phyloP scores from a whole-genome alignment of 2,888 invertebrate genomes.

The Drosophila colorata region DNA sequence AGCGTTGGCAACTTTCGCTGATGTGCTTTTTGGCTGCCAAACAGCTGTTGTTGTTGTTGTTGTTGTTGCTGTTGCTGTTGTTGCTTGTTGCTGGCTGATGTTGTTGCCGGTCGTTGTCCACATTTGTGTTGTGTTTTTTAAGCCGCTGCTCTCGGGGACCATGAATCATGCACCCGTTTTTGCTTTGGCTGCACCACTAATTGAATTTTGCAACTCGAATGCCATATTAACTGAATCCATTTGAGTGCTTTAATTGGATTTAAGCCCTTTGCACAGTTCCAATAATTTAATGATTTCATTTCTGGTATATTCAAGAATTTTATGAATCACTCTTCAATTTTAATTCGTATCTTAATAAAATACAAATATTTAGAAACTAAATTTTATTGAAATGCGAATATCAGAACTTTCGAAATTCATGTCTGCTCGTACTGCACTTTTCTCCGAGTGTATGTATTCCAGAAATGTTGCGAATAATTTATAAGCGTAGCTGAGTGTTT shows the following conservation, averaged over 20 bases:
- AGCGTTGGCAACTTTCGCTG: constrained; percentile 22
- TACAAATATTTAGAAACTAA: no score
- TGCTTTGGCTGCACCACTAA: not conserved
- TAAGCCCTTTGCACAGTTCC: not conserved
- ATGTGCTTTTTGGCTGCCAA: constrained; percentile 30
- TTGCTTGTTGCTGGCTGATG: not conserved
- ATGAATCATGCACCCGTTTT: constrained; percentile 9
- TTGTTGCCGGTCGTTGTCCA: not conserved
- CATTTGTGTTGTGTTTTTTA: constrained; percentile 33
- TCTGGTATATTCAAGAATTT: no score
- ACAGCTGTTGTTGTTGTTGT: not conserved
- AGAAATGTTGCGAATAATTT: no score
- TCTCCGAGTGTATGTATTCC: no score
- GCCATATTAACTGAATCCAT: constrained; percentile 2
- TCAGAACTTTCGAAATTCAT: no score
- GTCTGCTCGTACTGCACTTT: no score
- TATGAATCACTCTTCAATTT: no score
- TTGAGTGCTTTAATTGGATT: not conserved
- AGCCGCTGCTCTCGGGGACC: constrained; percentile 4
- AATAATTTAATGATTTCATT: not conserved
- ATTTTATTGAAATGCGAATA: no score
- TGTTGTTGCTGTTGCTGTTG: no score
- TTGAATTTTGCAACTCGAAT: constrained; percentile 1
- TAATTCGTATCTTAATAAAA: no score
- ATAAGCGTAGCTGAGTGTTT: no score